These are phyloP conservation scores for Dynastes maya DNA, from an alignment of 2,888 invertebrate species.

Conservation along the genomic window DNA sequence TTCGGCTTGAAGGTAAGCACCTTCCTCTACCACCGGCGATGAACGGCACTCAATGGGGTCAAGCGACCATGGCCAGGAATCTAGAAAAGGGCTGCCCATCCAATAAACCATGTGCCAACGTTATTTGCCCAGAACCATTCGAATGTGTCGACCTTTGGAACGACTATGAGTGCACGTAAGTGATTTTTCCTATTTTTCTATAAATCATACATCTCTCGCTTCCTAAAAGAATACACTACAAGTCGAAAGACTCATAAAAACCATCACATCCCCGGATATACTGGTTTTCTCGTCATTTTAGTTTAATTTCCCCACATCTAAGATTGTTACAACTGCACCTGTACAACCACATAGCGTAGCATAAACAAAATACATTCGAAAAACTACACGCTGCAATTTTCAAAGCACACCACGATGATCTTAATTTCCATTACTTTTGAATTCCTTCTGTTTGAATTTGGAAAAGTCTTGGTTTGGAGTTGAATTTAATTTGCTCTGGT, in stretches of 20 bases:
- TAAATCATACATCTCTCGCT: neutral
- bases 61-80: slow-evolving; percentile 94
- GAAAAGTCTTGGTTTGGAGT: neutral
- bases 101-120: slow-evolving; percentile 95
- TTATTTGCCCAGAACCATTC: slow-evolving; percentile 94
- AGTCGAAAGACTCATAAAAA: no score
- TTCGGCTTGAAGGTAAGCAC: slow-evolving; percentile 94
- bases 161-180: slow-evolving; percentile 98
- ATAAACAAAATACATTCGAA: neutral
- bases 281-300: neutral
- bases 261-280: no score
- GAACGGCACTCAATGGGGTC: slow-evolving; percentile 97
- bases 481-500: slow-evolving; percentile 1
- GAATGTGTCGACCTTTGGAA: slow-evolving; percentile 98
- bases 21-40: slow-evolving; percentile 94
- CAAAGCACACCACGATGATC: neutral
- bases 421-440: neutral
- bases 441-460: neutral
- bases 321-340: slow-evolving; percentile 1
- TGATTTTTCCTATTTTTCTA: slow-evolving; percentile 60
- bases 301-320: slow-evolving; percentile 28
- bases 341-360: neutral
- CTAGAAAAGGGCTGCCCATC: slow-evolving; percentile 94
- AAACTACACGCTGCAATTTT: slow-evolving; percentile 16
- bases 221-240: no score